Percentiles rank a stretch among this genome's conserved stretches.
Conservation (phyloP, 2,113 vertebrate genomes). For the Bujurquina vittata region DNA sequence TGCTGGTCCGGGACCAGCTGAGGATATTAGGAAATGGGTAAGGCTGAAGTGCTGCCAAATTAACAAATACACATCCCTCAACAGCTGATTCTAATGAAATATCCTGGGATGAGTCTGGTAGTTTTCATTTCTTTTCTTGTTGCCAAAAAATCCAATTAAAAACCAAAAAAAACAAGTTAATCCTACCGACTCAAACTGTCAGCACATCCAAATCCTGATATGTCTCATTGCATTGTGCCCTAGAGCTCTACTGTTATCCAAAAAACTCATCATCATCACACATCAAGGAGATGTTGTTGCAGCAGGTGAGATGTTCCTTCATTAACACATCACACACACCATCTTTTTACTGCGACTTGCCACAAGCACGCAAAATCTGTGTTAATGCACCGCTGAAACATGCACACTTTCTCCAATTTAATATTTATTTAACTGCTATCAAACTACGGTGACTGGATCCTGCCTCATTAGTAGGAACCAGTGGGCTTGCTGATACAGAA, state of each 20-base stretch:
- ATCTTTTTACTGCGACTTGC: not conserved
- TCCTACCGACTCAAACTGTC: not conserved
- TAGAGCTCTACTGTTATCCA: not conserved
- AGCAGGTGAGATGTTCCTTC: not conserved
- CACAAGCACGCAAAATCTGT: not conserved
- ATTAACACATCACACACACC: not conserved
- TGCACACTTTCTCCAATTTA: not conserved
- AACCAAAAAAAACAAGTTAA: not conserved
- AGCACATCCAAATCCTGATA: not conserved
- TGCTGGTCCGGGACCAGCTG: conserved; percentile 1
- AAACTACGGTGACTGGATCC: too few relatives aligned
- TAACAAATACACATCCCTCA: not conserved
- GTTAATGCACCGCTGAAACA: not conserved
- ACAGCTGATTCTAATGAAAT: not conserved
- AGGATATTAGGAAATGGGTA: not conserved
- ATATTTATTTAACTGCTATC: too few relatives aligned
- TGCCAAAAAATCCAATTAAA: conserved; percentile 4
- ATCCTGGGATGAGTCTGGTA: not conserved
- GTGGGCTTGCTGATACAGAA: not conserved
- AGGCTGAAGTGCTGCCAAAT: not conserved
- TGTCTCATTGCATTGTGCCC: not conserved
- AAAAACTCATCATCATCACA: not conserved
- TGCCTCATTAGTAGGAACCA: not conserved
- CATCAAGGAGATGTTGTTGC: not conserved
- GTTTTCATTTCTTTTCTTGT: not conserved